Evolutionary conservation across 2,888 invertebrate species (phyloP), one percentile per base, ranked within the genome.

Genomic region (Dryomyza anilis): DNA sequence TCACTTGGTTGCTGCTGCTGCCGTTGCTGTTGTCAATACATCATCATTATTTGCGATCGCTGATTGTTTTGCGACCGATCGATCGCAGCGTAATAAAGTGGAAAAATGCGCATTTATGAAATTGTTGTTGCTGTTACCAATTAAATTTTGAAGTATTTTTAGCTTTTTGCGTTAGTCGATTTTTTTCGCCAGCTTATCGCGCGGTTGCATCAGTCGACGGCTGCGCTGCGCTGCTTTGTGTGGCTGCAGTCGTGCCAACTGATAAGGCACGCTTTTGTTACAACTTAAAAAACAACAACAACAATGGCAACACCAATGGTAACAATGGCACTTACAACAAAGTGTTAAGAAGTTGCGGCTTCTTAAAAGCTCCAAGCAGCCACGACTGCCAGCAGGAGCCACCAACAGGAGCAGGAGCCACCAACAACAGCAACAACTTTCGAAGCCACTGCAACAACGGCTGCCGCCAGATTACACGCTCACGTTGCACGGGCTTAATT

Each of bases 191-290:
- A n/a, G n/a, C n/a, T n/a, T n/a, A n/a, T n/a, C n/a, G n/a, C n/a
- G n/a, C n/a, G n/a, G n/a, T n/a, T n/a, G n/a, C n/a, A n/a, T n/a
- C n/a, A n/a, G n/a, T n/a, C n/a, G n/a, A n/a, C 12, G 10, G 27
- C 6, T 7, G 52, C 12, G 52, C 12, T 27, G 52, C 52, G 43
- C 43, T 43, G 5, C 4, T n/a, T n/a, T 12, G 39, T 12, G 3
- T 8, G 27, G 52, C 53, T 61, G 61, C 53, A 52, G 25, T 61
- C 61, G 36, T 36, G 43, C 29, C 52, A 52, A 43, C 61, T 61
- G 61, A 61, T 61, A 61, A 61, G 61, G 61, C 61, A 61, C 61
- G 61, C 53, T 61, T 43, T 61, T 23, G 27, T 46, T 53, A 16
- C 39, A 52, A 52, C 52, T 27, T 12, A 12, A n/a, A 25, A 36